Conservation (phyloP, 2,113 vertebrate genomes). For the Oxyura jamaicensis region DNA sequence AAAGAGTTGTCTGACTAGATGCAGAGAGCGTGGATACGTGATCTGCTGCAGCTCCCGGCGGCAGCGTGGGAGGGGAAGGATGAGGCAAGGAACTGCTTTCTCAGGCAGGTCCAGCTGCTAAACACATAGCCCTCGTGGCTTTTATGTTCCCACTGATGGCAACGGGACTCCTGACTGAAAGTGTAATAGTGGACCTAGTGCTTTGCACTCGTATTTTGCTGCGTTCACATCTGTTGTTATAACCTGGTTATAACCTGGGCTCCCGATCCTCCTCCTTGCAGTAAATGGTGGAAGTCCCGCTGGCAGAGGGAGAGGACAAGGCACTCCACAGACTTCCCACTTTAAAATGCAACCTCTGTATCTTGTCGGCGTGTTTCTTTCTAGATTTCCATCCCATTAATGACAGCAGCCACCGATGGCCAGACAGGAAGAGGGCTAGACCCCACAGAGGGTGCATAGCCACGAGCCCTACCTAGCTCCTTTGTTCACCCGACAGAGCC, state of each 20-base stretch:
- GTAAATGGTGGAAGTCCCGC: neutral
- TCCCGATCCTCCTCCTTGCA: neutral
- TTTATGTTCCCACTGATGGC: neutral
- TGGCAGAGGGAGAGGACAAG: neutral
- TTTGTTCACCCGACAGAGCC: neutral
- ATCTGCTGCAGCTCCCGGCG: neutral
- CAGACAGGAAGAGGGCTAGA: conserved; percentile 42
- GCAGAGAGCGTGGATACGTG: neutral
- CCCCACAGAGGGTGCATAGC: conserved; percentile 29
- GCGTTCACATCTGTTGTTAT: neutral
- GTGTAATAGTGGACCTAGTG: neutral
- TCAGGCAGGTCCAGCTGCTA: neutral
- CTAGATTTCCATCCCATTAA: neutral
- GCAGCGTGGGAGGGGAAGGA: accelerated
- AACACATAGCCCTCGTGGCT: accelerated
- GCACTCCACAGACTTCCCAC: neutral
- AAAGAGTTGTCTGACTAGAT: neutral
- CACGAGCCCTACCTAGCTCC: neutral
- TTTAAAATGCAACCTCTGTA: neutral
- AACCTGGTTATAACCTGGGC: neutral
- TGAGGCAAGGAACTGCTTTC: neutral
- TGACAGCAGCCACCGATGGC: neutral
- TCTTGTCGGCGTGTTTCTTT: neutral
- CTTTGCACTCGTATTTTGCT: accelerated
- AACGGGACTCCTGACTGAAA: neutral